A percentile compares a stretch with the other conserved stretches of the same genome.
Evolutionary conservation across 2,888 invertebrate species (phyloP).

Genomic region (Bellardia bayeri): DNA sequence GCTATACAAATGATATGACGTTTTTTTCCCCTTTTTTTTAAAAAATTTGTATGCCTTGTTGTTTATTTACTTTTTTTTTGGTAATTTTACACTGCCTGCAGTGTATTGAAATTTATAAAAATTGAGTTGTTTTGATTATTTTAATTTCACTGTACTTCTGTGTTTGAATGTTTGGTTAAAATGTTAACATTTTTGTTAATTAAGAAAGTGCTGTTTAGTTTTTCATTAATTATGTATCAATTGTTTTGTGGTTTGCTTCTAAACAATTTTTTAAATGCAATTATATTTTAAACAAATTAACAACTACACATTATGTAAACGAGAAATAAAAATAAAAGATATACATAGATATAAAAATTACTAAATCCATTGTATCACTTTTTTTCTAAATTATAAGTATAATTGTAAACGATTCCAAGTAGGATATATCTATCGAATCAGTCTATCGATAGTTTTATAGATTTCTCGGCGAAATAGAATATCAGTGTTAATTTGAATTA

Average conservation of each 20-base stretch:
- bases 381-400: too few relatives aligned
- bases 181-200: background rate
- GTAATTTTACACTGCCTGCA: background rate
- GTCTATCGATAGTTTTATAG: too few relatives aligned
- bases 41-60: conserved; percentile 19
- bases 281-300: conserved; percentile 62
- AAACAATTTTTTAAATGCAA: conserved; percentile 46
- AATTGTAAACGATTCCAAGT: too few relatives aligned
- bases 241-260: background rate
- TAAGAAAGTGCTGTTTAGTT: conserved; percentile 35
- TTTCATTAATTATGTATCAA: background rate
- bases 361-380: background rate
- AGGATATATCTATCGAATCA: too few relatives aligned
- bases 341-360: conserved; percentile 20
- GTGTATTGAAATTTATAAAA: conserved; percentile 13
- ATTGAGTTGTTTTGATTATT: conserved; percentile 6
- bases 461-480: too few relatives aligned
- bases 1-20: conserved; percentile 32
- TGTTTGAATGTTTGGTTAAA: conserved; percentile 13
- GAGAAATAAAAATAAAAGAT: conserved; percentile 45
- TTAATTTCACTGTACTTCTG: background rate
- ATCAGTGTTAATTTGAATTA: too few relatives aligned
- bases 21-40: conserved; percentile 6
- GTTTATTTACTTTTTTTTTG: background rate
- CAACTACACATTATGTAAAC: conserved; percentile 37